A percentile compares a stretch with the other conserved stretches of the same genome.
Conservation (phyloP, 23 tunicate species). For the Oikopleura albicans region DNA sequence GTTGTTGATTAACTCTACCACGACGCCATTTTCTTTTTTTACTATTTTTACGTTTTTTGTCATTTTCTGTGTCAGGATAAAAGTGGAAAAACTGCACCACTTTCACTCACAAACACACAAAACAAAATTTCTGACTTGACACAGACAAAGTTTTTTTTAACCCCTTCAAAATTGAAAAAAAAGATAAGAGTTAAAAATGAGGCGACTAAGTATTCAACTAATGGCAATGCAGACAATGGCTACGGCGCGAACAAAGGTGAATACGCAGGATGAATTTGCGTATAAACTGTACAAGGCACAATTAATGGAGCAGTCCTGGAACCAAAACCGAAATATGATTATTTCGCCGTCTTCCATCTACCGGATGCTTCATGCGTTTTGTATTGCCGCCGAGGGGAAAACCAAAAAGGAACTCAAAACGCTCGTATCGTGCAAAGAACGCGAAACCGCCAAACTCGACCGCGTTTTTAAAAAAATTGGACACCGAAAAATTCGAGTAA, state of each 20-base stretch:
- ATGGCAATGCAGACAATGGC: not conserved
- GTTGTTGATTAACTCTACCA: too few relatives aligned
- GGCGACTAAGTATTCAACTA: not conserved
- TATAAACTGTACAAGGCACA: slow-evolving; percentile 9
- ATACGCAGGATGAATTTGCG: not conserved
- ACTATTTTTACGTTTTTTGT: too few relatives aligned
- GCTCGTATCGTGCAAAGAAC: not conserved
- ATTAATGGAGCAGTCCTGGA: not conserved
- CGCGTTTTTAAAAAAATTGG: not conserved
- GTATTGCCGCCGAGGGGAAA: not conserved
- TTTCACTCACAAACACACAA: too few relatives aligned
- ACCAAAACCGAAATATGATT: not conserved
- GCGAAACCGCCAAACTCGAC: not conserved
- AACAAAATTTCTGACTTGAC: too few relatives aligned
- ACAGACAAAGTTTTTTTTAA: too few relatives aligned
- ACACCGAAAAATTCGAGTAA: not conserved
- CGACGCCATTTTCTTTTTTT: too few relatives aligned
- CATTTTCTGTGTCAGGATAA: too few relatives aligned
- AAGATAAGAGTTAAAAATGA: not conserved
- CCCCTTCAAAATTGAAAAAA: too few relatives aligned
- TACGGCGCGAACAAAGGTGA: not conserved
- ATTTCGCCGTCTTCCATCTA: not conserved
- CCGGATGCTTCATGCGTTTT: not conserved
- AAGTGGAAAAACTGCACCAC: too few relatives aligned
- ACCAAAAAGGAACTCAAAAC: not conserved